Percentiles rank a stretch among this genome's conserved stretches.
phyloP scores from a whole-genome alignment of 1,140 invertebrate species.

The Listronotus oregonensis region DNA sequence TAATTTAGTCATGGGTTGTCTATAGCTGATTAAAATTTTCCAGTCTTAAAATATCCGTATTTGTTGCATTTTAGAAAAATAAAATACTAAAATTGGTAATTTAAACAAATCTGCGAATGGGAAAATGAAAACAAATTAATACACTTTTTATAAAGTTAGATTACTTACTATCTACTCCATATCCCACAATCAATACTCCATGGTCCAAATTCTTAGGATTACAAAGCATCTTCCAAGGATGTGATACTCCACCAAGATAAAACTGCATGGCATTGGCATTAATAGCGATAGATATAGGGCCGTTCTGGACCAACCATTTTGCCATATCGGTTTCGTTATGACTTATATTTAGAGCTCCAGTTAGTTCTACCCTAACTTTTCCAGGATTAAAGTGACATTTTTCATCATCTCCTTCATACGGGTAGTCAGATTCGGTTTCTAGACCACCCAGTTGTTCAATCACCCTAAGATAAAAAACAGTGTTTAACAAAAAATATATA shows the following conservation, averaged over 20 bases:
- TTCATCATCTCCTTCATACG: slow-evolving; percentile 84
- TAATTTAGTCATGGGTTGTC: too few relatives aligned
- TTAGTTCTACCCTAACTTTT: slow-evolving; percentile 73
- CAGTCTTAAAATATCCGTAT: too few relatives aligned
- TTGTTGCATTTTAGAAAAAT: too few relatives aligned
- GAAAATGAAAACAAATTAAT: too few relatives aligned
- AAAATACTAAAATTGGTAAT: too few relatives aligned
- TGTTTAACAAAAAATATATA: too few relatives aligned
- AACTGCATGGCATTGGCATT: slow-evolving; percentile 99
- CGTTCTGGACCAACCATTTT: slow-evolving; percentile 87
- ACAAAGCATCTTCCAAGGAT: slow-evolving; percentile 90
- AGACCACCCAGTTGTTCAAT: slow-evolving; percentile 89
- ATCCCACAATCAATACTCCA: slow-evolving; percentile 93
- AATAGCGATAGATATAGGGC: slow-evolving; percentile 95
- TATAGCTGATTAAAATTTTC: too few relatives aligned
- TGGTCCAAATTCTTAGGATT: slow-evolving; percentile 81
- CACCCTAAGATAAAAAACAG: slow-evolving; percentile 60
- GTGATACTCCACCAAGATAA: slow-evolving; percentile 95
- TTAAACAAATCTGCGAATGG: too few relatives aligned
- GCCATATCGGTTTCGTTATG: slow-evolving; percentile 91
- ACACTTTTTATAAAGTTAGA: slow-evolving; percentile 2
- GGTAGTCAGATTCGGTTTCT: slow-evolving; percentile 90
- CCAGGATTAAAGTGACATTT: slow-evolving; percentile 78
- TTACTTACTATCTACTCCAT: slow-evolving; percentile 74
- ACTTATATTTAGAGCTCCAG: slow-evolving; percentile 85